phyloP scores from a whole-genome alignment of 2,888 invertebrate genomes.

The Eulithis prunata region DNA sequence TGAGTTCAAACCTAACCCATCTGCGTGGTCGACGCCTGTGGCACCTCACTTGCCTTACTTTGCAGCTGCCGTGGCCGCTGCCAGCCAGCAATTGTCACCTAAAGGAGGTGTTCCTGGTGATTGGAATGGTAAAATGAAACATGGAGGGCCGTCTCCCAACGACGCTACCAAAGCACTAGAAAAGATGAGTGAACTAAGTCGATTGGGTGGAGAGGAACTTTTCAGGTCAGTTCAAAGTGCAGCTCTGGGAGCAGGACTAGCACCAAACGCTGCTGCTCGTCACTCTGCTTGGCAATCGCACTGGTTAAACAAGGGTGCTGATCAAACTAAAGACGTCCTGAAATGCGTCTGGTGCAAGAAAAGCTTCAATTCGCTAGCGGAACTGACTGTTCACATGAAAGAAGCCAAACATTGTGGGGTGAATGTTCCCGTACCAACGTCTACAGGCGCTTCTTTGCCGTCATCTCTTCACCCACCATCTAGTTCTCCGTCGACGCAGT shows the following conservation, averaged over 20 bases:
- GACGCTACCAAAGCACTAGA: slow-evolving; percentile 95
- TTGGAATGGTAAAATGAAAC: slow-evolving; percentile 93
- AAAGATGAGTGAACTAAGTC: slow-evolving; percentile 95
- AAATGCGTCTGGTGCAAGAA: slow-evolving; percentile 99
- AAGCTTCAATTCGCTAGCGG: slow-evolving; percentile 96
- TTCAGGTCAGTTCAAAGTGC: slow-evolving; percentile 86
- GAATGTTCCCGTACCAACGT: slow-evolving; percentile 90
- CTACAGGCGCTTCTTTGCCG: slow-evolving; percentile 81
- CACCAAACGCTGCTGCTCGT: slow-evolving; percentile 86
- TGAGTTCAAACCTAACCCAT: slow-evolving; percentile 88
- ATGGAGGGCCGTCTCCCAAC: slow-evolving; percentile 86
- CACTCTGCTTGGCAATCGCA: slow-evolving; percentile 98
- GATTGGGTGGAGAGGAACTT: slow-evolving; percentile 91
- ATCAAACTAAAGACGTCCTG: slow-evolving; percentile 97
- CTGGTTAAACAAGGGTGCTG: slow-evolving; percentile 98
- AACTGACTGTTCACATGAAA: slow-evolving; percentile 98
- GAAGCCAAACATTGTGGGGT: slow-evolving; percentile 98
- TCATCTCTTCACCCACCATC: slow-evolving; percentile 82
- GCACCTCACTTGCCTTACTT: slow-evolving; percentile 92
- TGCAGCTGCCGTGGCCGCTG: slow-evolving; percentile 91
- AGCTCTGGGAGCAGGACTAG: slow-evolving; percentile 77
- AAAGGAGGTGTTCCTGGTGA: slow-evolving; percentile 86
- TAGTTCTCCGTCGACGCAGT: slow-evolving; percentile 78
- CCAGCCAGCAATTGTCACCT: slow-evolving; percentile 87
- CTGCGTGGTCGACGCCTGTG: slow-evolving; percentile 92